Percentiles rank a stretch among this genome's conserved stretches.
Evolutionary conservation across 2,888 invertebrate genomes (phyloP).

Genomic region (Cerastis leucographa): DNA sequence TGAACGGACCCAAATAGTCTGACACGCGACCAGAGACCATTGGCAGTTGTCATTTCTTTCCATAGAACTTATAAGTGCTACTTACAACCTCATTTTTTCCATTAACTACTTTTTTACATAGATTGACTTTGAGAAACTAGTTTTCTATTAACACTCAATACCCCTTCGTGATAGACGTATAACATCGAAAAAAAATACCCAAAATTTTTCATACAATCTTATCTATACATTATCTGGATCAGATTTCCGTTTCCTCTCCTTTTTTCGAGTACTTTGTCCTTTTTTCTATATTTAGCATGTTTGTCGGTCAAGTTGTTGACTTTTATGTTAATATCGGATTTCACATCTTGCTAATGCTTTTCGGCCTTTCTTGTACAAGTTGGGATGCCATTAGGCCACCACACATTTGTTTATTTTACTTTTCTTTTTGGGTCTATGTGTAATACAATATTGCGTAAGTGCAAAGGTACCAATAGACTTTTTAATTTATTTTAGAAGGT

Average conservation of each 20-base stretch:
- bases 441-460: neutral
- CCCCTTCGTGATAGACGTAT: neutral
- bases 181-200: neutral
- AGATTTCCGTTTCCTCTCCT: conserved; percentile 9
- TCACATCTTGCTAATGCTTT: conserved; percentile 32
- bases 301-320: conserved; percentile 27
- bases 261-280: conserved; percentile 4
- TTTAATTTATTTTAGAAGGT: too few species aligned
- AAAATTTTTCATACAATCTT: neutral
- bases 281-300: conserved; percentile 25
- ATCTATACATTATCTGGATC: conserved; percentile 6
- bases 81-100: too few species aligned
- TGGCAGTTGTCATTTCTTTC: too few species aligned
- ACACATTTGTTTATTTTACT: neutral
- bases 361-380: neutral
- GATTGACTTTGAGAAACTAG: neutral
- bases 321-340: conserved; percentile 41
- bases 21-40: too few species aligned
- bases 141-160: neutral
- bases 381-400: conserved; percentile 11
- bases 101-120: neutral
- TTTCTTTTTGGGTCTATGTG: neutral
- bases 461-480: too few species aligned
- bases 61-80: too few species aligned
- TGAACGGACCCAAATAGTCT: too few species aligned